Evolutionary conservation across 2,113 vertebrate species (phyloP).

Genomic region (Eclectus roratus): DNA sequence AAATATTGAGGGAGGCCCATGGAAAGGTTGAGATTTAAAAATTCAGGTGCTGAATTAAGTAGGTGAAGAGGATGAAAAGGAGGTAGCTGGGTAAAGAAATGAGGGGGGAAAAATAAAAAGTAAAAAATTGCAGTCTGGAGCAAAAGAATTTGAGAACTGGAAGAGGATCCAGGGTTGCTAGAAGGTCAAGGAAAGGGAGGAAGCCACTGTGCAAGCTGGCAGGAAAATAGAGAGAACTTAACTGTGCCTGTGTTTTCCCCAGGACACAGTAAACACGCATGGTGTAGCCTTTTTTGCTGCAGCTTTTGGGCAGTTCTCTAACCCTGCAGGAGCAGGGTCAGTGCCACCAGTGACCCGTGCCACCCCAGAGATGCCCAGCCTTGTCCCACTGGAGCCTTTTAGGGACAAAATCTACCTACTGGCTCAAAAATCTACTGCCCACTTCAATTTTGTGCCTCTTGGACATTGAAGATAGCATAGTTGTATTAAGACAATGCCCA

Average conservation of each 20-base stretch:
- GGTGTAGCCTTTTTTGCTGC: background rate
- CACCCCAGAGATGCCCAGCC: background rate
- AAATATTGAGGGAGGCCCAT: background rate
- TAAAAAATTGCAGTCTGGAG: background rate
- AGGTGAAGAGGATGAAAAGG: background rate
- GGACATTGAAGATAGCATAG: fast-evolving
- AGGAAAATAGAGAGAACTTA: background rate
- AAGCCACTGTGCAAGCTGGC: fast-evolving
- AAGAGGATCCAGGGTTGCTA: background rate
- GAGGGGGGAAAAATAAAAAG: too few species aligned
- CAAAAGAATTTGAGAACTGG: too few species aligned
- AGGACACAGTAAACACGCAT: fast-evolving
- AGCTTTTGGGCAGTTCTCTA: background rate
- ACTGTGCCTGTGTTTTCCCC: fast-evolving
- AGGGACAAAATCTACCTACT: background rate
- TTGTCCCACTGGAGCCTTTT: background rate
- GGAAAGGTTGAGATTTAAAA: background rate
- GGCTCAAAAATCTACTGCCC: background rate
- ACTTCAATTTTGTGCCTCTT: fast-evolving
- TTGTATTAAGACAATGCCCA: background rate
- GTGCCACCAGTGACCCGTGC: background rate
- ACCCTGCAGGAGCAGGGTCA: background rate
- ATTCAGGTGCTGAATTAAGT: too few species aligned
- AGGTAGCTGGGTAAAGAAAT: background rate
- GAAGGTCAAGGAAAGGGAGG: fast-evolving